Evolutionary conservation across 23 tunicate genomes (phyloP).

Genomic region (Corella eumyota): DNA sequence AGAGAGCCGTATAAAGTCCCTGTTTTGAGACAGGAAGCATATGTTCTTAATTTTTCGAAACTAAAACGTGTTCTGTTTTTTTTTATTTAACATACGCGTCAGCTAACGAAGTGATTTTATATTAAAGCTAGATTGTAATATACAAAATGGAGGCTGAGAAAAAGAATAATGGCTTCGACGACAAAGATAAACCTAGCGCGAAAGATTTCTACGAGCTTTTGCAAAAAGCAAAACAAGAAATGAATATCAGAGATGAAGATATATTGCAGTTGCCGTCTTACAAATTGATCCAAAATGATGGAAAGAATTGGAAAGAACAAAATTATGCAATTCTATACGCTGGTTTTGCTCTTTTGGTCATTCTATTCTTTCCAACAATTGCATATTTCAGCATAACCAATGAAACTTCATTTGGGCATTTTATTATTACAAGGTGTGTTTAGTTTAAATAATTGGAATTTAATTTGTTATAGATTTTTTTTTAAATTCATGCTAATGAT

Average conservation of each 20-base stretch:
- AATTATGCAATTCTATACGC: constrained; percentile 1
- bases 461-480: too few relatives aligned
- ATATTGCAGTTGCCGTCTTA: constrained; percentile 16
- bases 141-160: too few relatives aligned
- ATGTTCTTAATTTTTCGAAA: too few relatives aligned
- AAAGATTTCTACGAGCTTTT: constrained; percentile 19
- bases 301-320: constrained; percentile 1
- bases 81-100: too few relatives aligned
- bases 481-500: too few relatives aligned
- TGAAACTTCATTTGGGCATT: constrained; percentile 17
- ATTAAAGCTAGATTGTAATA: too few relatives aligned
- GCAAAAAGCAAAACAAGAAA: constrained; percentile 27
- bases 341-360: background rate
- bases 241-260: constrained; percentile 33
- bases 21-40: too few relatives aligned
- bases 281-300: constrained; percentile 1
- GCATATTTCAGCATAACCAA: constrained; percentile 2
- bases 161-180: too few relatives aligned
- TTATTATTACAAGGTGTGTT: constrained; percentile 14
- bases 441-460: background rate
- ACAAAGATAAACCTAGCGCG: background rate
- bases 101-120: too few relatives aligned
- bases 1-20: too few relatives aligned
- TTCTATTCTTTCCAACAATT: constrained; percentile 15
- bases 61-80: too few relatives aligned